Conservation (phyloP, 1,140 invertebrate genomes). For the Drosophila kohkoa region DNA sequence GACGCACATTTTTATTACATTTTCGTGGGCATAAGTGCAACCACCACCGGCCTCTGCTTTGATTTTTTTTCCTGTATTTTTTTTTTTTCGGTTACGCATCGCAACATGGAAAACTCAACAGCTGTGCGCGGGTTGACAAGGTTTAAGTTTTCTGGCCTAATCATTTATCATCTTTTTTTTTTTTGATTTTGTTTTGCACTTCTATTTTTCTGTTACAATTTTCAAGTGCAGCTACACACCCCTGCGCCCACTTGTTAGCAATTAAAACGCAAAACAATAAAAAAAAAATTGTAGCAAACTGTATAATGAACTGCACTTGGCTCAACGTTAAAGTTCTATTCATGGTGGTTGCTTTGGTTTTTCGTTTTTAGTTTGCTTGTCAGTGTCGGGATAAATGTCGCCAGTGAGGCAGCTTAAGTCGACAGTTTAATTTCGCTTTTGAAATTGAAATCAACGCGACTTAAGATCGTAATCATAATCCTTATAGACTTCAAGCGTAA, state of each 20-base stretch:
- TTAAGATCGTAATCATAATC: constrained; percentile 65
- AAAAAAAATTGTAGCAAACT: constrained; percentile 50
- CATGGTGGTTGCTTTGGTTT: constrained; percentile 49
- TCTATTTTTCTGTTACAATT: constrained; percentile 71
- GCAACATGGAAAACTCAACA: constrained; percentile 68
- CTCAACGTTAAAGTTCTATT: neutral
- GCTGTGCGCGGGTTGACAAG: constrained; percentile 69
- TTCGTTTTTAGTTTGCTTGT: constrained; percentile 69
- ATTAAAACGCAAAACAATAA: constrained; percentile 76
- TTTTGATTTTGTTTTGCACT: neutral
- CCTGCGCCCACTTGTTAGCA: constrained; percentile 61
- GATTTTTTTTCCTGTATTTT: constrained; percentile 52
- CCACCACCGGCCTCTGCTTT: constrained; percentile 59
- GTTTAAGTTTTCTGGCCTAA: constrained; percentile 59
- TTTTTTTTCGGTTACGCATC: constrained; percentile 62
- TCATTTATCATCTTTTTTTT: constrained; percentile 72
- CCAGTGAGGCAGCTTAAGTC: constrained; percentile 63
- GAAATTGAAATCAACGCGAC: constrained; percentile 56
- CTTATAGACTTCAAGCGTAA: constrained; percentile 47
- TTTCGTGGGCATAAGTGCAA: constrained; percentile 79
- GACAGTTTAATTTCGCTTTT: constrained; percentile 78
- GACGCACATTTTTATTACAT: constrained; percentile 83
- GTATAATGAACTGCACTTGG: neutral
- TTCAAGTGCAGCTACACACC: constrained; percentile 61
- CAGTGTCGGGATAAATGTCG: constrained; percentile 79